Evolutionary conservation across 2,113 vertebrate genomes (phyloP), one percentile per base, ranked within the genome.

Genomic region (Dendropsophus ebraccatus): DNA sequence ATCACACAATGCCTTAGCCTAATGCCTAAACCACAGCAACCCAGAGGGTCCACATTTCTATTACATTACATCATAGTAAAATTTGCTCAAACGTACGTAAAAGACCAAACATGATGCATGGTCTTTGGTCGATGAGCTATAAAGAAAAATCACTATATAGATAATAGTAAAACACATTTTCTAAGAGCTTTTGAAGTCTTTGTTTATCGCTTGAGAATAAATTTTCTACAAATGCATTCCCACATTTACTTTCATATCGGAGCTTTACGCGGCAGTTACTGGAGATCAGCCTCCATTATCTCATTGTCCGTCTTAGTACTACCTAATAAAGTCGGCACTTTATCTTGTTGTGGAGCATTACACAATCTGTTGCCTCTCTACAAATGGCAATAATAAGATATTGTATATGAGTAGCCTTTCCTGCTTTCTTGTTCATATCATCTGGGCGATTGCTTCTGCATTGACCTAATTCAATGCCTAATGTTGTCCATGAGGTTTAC

Each of bases 391-490:
- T 56, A 78, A 78, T 79, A 79, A 79, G 52, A 79, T 70, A 70
- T 21, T 79, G 32, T 58, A 58, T 58, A 58, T 28, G 50, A 56
- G 76, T 79, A 58, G 52, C 52, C 76, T 56, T 37, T 37, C 76
- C 52, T 79, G 30, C 52, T 37, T 56, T 79, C 76, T 56, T 79
- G 76, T 37, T 79, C 76, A 79, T 79, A 79, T 58, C 52, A 79
- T 58, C 50, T 56, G 76, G 52, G 30, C 76, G 32, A 79, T 79
- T 79, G 28, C 50, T 79, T 79, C 52, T 79, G 52, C 76, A 79
- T 79, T 79, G 76, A 79, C 50, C 76, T 79, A 79, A 79, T 79
- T 79, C 76, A 58, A 79, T 56, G 76, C 76, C 52, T 37, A 79
- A 79, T 79, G 76, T 79, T 79, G 76, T 54, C 76, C 76, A 79